phyloP scores from a whole-genome alignment of 2,888 invertebrate species.

The Drosophila colorata region DNA sequence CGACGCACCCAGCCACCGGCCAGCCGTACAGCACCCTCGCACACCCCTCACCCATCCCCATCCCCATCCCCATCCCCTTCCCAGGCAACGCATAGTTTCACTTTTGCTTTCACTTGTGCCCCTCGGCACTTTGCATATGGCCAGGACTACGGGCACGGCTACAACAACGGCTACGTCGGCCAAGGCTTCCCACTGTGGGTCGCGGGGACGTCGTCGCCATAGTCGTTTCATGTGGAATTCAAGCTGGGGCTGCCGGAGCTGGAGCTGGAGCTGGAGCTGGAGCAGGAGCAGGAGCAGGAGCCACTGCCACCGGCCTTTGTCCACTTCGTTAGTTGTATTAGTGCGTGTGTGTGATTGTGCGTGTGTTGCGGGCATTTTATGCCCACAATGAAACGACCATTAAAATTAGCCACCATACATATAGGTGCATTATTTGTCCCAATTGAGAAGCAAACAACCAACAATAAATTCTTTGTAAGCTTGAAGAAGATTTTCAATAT shows the following conservation, averaged over 20 bases:
- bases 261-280: slow-evolving; percentile 1
- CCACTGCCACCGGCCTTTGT: slow-evolving; percentile 41
- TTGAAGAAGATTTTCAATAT: too few relatives aligned
- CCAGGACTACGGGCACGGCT: slow-evolving; percentile 13
- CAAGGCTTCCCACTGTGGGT: slow-evolving; percentile 19
- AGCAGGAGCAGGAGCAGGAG: too few relatives aligned
- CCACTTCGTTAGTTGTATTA: slow-evolving; percentile 79
- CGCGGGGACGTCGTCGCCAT: slow-evolving; percentile 40
- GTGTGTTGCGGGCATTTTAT: slow-evolving; percentile 3
- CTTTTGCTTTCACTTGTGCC: slow-evolving; percentile 73
- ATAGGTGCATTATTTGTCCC: background rate
- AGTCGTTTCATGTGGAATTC: slow-evolving; percentile 27
- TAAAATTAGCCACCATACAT: slow-evolving; percentile 3
- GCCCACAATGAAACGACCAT: background rate
- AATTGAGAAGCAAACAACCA: too few relatives aligned
- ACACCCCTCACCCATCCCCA: background rate
- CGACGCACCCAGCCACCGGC: slow-evolving; percentile 1
- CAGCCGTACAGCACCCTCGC: background rate
- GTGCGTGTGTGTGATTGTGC: slow-evolving; percentile 38
- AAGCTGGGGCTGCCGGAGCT: slow-evolving; percentile 3
- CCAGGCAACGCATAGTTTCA: slow-evolving; percentile 67
- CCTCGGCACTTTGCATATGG: slow-evolving; percentile 57
- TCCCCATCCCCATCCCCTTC: too few relatives aligned
- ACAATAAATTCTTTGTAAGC: too few relatives aligned
- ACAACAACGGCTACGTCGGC: slow-evolving; percentile 16